Conservation (phyloP, 2,888 invertebrate species). For the Lithophane leautieri region DNA sequence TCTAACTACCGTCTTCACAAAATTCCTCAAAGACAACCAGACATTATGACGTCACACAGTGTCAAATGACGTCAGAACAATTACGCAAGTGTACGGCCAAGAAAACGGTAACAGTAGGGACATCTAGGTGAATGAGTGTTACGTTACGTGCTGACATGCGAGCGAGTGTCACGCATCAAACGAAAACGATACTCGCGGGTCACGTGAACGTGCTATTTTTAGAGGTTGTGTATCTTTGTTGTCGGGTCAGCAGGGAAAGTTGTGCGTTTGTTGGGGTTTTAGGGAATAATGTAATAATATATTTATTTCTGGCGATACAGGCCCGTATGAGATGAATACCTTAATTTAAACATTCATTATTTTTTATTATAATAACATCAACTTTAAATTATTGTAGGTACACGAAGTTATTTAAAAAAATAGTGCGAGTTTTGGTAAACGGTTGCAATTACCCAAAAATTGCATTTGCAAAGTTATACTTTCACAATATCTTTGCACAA, state of each 20-base stretch:
- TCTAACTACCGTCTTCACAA: not conserved
- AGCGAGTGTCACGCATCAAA: conserved; percentile 81
- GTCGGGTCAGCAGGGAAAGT: conserved; percentile 30
- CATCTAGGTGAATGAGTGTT: conserved; percentile 66
- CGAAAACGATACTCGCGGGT: conserved; percentile 74
- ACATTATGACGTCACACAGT: conserved; percentile 43
- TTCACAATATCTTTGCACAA: not conserved
- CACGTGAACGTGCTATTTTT: conserved; percentile 57
- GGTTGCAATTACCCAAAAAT: not conserved
- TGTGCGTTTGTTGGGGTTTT: not conserved
- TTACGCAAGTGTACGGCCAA: conserved; percentile 68
- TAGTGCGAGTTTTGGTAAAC: not conserved
- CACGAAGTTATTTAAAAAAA: no score
- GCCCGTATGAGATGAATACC: no score
- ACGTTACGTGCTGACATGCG: conserved; percentile 78
- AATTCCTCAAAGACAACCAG: conserved; percentile 36
- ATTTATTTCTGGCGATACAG: no score
- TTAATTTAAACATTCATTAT: no score
- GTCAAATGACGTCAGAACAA: conserved; percentile 66
- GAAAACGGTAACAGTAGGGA: conserved; percentile 71
- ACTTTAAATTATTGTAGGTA: no score
- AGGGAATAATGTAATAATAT: no score
- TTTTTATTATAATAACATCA: no score
- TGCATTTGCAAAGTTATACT: not conserved
- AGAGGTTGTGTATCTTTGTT: conserved; percentile 33